phyloP scores from a whole-genome alignment of 2,113 vertebrate species.

The Mormyrus iriodes region DNA sequence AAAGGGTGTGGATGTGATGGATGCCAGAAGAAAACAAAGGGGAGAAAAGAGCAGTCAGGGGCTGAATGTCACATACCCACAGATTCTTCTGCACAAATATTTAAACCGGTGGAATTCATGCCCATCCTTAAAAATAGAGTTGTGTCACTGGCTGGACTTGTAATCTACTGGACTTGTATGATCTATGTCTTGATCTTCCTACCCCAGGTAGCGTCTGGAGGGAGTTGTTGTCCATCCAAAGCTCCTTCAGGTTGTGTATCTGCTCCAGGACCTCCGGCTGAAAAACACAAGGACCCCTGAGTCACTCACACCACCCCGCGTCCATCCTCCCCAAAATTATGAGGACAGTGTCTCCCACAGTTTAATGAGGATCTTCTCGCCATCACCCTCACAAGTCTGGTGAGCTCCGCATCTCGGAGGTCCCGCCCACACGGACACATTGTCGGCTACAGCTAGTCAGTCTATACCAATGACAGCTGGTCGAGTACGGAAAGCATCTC shows the following conservation, averaged over 20 bases:
- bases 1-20: not conserved
- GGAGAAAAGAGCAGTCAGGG: not conserved
- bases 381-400: not conserved
- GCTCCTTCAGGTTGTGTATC: constrained; percentile 88
- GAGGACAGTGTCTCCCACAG: not conserved
- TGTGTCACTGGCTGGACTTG: not conserved
- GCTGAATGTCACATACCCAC: not conserved
- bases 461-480: not conserved
- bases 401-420: not conserved
- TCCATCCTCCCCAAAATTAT: not conserved
- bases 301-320: not conserved
- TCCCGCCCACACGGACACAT: not conserved
- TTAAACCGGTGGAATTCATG: not conserved
- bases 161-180: not conserved
- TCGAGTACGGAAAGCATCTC: not conserved
- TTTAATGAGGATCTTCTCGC: not conserved
- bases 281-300: constrained; percentile 22
- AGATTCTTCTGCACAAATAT: not conserved
- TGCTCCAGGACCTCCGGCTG: constrained; percentile 96
- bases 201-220: constrained; percentile 95
- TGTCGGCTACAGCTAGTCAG: not conserved
- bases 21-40: not conserved
- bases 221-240: constrained; percentile 98
- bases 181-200: constrained; percentile 39
- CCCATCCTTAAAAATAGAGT: not conserved